These are phyloP conservation scores for Perca flavescens DNA, from an alignment of 2,113 vertebrate species.

Conservation along the genomic window DNA sequence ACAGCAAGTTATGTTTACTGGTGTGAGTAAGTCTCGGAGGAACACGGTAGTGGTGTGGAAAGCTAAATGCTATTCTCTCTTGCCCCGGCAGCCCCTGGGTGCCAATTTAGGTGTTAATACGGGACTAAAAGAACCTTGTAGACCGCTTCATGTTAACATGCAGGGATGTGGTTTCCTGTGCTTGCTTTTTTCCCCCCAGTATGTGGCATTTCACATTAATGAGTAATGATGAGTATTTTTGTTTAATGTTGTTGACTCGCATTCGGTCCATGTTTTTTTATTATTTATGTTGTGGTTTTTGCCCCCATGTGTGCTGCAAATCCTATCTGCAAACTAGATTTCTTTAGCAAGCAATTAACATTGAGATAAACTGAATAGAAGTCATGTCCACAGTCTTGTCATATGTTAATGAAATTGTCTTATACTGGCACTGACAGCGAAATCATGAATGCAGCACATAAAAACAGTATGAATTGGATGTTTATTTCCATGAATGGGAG, in stretches of 20 bases:
- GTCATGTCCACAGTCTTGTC: slow-evolving; percentile 5
- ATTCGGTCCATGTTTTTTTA: slow-evolving; percentile 10
- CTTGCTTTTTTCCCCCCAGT: slow-evolving; percentile 16
- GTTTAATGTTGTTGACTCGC: neutral
- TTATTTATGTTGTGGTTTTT: slow-evolving; percentile 16
- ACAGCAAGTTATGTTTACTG: slow-evolving; percentile 23
- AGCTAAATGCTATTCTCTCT: slow-evolving; percentile 20
- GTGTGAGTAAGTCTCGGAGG: slow-evolving; percentile 2
- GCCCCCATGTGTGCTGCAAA: neutral
- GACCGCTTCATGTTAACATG: slow-evolving; percentile 9
- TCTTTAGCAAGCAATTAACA: neutral
- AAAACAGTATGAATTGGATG: slow-evolving; percentile 28
- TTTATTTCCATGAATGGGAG: slow-evolving; percentile 53
- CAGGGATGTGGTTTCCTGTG: neutral
- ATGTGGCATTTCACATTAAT: slow-evolving; percentile 18
- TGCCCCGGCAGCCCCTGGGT: slow-evolving; percentile 2
- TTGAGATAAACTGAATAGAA: slow-evolving; percentile 7
- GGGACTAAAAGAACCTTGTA: slow-evolving; percentile 12
- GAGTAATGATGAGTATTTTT: slow-evolving; percentile 1
- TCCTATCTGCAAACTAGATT: slow-evolving; percentile 22
- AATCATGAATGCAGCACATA: neutral
- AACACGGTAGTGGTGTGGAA: slow-evolving; percentile 24
- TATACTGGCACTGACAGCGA: neutral
- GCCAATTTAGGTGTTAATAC: slow-evolving; percentile 37
- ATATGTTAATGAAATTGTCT: slow-evolving; percentile 35